Conservation (phyloP, 2,797 vertebrate species). For the Karalla daura region DNA sequence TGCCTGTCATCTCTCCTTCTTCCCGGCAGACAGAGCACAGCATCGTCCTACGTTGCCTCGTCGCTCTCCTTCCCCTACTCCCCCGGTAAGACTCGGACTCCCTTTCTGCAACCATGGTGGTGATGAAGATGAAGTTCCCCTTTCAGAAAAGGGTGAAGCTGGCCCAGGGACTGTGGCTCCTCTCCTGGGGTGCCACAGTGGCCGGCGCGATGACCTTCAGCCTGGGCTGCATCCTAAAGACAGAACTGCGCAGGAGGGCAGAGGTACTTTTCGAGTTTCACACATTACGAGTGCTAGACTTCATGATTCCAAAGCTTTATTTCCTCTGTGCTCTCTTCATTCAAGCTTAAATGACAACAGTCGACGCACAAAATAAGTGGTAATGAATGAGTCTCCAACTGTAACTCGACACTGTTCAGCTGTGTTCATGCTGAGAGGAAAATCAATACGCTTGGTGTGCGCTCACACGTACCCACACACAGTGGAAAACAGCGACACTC, state of each 20-base stretch:
- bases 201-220: conserved; percentile 84
- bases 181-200: conserved; percentile 83
- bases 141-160: conserved; percentile 87
- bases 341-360: neutral
- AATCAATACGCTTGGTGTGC: neutral
- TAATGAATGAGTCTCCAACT: neutral
- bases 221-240: conserved; percentile 86
- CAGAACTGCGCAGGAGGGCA: conserved; percentile 83
- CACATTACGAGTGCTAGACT: neutral
- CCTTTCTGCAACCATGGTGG: conserved; percentile 81
- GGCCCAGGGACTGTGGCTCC: conserved; percentile 86
- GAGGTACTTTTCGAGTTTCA: conserved; percentile 74
- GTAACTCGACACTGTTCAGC: neutral
- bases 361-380: neutral
- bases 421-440: neutral
- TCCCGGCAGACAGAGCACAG: conserved; percentile 55
- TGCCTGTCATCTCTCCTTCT: conserved; percentile 39
- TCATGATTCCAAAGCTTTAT: neutral
- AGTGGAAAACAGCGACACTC: neutral
- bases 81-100: conserved; percentile 57
- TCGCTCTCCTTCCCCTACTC: conserved; percentile 69
- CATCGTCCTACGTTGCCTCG: conserved; percentile 39
- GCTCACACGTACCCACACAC: neutral
- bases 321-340: neutral
- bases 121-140: conserved; percentile 88